phyloP scores from a whole-genome alignment of 2,888 invertebrate species.

The Diachrysia chrysitis region DNA sequence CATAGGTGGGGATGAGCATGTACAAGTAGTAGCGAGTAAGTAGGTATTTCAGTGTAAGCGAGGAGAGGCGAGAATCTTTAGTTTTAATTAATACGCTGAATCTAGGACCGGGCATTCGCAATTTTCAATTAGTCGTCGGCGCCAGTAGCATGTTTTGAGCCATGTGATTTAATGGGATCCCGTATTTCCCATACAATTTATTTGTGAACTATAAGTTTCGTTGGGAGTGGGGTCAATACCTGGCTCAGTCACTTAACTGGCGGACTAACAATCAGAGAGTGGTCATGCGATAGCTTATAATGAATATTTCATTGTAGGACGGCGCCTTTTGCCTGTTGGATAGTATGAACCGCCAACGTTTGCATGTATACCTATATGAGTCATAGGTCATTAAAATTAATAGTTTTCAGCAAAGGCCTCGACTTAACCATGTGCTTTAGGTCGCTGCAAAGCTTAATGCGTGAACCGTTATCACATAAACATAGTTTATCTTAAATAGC shows the following conservation, averaged over 20 bases:
- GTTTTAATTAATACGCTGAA: slow-evolving; percentile 86
- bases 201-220: slow-evolving; percentile 71
- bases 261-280: slow-evolving; percentile 49
- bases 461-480: slow-evolving; percentile 38
- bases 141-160: slow-evolving; percentile 85
- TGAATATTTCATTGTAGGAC: slow-evolving; percentile 56
- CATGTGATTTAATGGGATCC: slow-evolving; percentile 80
- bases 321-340: slow-evolving; percentile 39
- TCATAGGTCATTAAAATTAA: slow-evolving; percentile 55
- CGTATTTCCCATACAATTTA: slow-evolving; percentile 77
- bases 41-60: slow-evolving; percentile 80
- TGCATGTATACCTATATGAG: slow-evolving; percentile 33
- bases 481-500: slow-evolving; percentile 35
- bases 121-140: slow-evolving; percentile 84
- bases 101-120: slow-evolving; percentile 79
- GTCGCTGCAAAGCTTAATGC: slow-evolving; percentile 32
- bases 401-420: slow-evolving; percentile 50
- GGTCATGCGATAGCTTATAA: slow-evolving; percentile 55
- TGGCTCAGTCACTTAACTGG: slow-evolving; percentile 63
- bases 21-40: slow-evolving; percentile 74
- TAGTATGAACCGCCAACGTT: slow-evolving; percentile 42
- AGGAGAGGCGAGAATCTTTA: slow-evolving; percentile 84
- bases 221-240: slow-evolving; percentile 63
- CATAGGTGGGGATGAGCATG: slow-evolving; percentile 64
- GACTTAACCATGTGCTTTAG: slow-evolving; percentile 24